phyloP scores from a whole-genome alignment of 2,888 invertebrate genomes.

The Cantharis rustica region DNA sequence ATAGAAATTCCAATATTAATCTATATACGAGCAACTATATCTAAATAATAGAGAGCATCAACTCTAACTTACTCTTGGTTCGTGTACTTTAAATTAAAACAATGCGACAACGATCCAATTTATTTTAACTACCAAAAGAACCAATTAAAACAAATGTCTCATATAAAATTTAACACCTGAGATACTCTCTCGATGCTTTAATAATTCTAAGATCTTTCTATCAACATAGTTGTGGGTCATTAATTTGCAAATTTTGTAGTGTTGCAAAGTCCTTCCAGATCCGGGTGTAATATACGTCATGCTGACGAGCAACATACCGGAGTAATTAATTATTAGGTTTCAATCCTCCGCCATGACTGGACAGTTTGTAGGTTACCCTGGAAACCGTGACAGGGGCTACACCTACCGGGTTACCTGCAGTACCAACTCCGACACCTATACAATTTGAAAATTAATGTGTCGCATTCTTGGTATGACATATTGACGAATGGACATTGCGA shows the following conservation, averaged over 20 bases:
- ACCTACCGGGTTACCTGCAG: slow-evolving; percentile 49
- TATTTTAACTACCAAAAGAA: not conserved
- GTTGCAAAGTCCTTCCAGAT: slow-evolving; percentile 30
- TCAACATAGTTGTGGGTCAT: slow-evolving; percentile 5
- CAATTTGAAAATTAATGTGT: slow-evolving; percentile 40
- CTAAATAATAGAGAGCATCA: slow-evolving; percentile 25
- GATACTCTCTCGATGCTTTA: not conserved
- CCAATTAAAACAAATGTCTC: not conserved
- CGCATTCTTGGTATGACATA: slow-evolving; percentile 38
- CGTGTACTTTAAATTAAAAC: not conserved
- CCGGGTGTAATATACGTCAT: slow-evolving; percentile 41
- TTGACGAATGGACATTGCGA: slow-evolving; percentile 36
- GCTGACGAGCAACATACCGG: slow-evolving; percentile 43
- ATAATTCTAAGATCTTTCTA: not conserved
- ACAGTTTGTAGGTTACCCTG: slow-evolving; percentile 48
- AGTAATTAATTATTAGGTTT: slow-evolving; percentile 56
- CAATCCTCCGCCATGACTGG: slow-evolving; percentile 52
- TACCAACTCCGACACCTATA: slow-evolving; percentile 44
- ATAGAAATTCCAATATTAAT: slow-evolving; percentile 48
- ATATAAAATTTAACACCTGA: not conserved
- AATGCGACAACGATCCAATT: not conserved
- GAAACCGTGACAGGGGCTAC: slow-evolving; percentile 50
- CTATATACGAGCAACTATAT: slow-evolving; percentile 25
- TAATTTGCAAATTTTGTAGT: slow-evolving; percentile 16
- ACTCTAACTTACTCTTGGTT: slow-evolving; percentile 12